Conservation (phyloP, 2,888 invertebrate species). For the Argyresthia albistria region DNA sequence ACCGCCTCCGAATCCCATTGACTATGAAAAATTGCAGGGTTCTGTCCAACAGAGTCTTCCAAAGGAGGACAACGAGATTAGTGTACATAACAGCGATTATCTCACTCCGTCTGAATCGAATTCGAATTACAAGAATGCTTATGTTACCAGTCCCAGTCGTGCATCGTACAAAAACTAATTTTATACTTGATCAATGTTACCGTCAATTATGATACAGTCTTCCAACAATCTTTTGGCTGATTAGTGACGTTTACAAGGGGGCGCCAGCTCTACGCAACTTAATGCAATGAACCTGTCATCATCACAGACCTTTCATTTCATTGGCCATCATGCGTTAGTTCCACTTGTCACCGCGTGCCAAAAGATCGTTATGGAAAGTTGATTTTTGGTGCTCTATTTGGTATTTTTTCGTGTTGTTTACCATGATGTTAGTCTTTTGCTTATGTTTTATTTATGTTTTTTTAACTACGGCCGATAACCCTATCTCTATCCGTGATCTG, state of each 20-base stretch:
- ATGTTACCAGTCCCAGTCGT: slow-evolving; percentile 29
- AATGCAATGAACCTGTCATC: too few species aligned
- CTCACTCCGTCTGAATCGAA: slow-evolving; percentile 36
- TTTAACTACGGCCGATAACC: too few species aligned
- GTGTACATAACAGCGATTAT: slow-evolving; percentile 37
- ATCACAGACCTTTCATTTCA: too few species aligned
- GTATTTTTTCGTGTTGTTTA: background rate
- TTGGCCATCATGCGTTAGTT: too few species aligned
- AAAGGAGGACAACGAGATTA: slow-evolving; percentile 51
- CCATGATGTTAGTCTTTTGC: background rate
- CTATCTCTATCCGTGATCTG: too few species aligned
- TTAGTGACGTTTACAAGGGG: too few species aligned
- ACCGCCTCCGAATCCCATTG: slow-evolving; percentile 27
- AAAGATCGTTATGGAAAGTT: too few species aligned
- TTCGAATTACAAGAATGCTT: slow-evolving; percentile 41
- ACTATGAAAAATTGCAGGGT: slow-evolving; percentile 43
- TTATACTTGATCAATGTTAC: background rate
- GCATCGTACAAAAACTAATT: slow-evolving; percentile 12
- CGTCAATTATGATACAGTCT: background rate
- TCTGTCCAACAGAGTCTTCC: slow-evolving; percentile 31
- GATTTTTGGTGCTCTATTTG: background rate
- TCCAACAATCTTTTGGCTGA: too few species aligned
- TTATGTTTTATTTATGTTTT: background rate
- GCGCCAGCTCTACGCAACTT: too few species aligned
- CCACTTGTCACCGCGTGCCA: too few species aligned